Conservation (phyloP, 2,888 invertebrate species). For the Maniola hyperantus region DNA sequence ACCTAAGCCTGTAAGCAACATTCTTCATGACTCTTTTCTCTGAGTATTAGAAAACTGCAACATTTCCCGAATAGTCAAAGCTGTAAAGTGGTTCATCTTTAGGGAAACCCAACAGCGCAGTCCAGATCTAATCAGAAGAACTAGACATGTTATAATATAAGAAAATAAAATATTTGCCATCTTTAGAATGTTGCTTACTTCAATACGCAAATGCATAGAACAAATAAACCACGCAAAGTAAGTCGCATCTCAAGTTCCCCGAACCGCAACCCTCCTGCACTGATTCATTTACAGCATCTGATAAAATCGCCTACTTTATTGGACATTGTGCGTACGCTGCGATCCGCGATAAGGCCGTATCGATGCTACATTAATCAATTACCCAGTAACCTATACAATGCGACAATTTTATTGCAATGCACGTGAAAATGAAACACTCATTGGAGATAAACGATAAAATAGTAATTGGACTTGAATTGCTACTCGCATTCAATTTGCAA, state of each 20-base stretch:
- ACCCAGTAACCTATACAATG: slow-evolving; percentile 55
- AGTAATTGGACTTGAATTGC: slow-evolving; percentile 41
- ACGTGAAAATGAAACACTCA: slow-evolving; percentile 71
- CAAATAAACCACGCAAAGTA: slow-evolving; percentile 16
- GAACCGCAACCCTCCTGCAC: slow-evolving; percentile 49
- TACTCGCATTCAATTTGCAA: slow-evolving; percentile 37
- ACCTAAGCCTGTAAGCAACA: too few species aligned
- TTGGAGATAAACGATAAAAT: slow-evolving; percentile 63
- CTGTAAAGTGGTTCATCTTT: background rate
- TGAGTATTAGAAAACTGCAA: too few species aligned
- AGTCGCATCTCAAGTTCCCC: slow-evolving; percentile 47
- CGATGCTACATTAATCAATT: slow-evolving; percentile 69
- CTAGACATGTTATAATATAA: background rate
- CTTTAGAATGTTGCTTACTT: background rate
- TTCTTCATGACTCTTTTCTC: too few species aligned
- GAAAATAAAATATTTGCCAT: background rate
- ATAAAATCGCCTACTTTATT: slow-evolving; percentile 78
- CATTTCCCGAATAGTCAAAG: too few species aligned
- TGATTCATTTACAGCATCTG: slow-evolving; percentile 77
- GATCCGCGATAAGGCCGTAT: slow-evolving; percentile 71
- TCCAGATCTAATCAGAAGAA: background rate
- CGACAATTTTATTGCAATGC: slow-evolving; percentile 67
- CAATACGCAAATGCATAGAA: slow-evolving; percentile 32
- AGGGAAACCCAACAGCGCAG: background rate
- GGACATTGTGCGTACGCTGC: slow-evolving; percentile 73